Evolutionary conservation across 2,113 vertebrate genomes (phyloP).

Genomic region (Phylloscopus whistleri): DNA sequence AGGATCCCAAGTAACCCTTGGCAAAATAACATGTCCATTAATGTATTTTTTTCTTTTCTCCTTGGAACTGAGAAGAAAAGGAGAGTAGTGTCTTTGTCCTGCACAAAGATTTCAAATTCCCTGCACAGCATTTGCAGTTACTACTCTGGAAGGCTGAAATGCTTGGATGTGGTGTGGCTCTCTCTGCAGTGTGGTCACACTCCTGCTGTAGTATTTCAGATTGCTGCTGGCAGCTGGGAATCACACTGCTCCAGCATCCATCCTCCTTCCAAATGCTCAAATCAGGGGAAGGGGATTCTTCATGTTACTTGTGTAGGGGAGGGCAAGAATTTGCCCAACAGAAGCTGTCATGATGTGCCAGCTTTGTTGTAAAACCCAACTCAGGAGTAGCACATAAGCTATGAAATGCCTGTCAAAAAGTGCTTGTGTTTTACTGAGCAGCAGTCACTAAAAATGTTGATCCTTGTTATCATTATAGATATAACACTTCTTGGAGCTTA

Average conservation of each 20-base stretch:
- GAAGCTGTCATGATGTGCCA: not conserved
- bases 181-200: not conserved
- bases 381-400: not conserved
- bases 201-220: not conserved
- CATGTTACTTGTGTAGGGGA: accelerated
- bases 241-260: not conserved
- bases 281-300: not conserved
- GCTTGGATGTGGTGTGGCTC: not conserved
- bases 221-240: not conserved
- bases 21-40: not conserved
- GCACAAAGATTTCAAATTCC: not conserved
- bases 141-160: not conserved
- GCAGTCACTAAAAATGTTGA: not conserved
- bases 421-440: not conserved
- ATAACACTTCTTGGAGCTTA: not conserved
- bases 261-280: not conserved
- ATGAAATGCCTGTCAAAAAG: not conserved
- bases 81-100: not conserved
- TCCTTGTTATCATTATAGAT: not conserved
- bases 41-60: not conserved
- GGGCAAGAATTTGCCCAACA: not conserved
- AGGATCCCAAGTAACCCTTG: not conserved
- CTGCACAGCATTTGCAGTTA: not conserved
- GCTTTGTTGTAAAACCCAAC: not conserved
- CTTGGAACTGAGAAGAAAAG: not conserved